Base-by-base conservation (phyloP, 2,113 vertebrate genomes). In the Muntiacus reevesi region DNA sequence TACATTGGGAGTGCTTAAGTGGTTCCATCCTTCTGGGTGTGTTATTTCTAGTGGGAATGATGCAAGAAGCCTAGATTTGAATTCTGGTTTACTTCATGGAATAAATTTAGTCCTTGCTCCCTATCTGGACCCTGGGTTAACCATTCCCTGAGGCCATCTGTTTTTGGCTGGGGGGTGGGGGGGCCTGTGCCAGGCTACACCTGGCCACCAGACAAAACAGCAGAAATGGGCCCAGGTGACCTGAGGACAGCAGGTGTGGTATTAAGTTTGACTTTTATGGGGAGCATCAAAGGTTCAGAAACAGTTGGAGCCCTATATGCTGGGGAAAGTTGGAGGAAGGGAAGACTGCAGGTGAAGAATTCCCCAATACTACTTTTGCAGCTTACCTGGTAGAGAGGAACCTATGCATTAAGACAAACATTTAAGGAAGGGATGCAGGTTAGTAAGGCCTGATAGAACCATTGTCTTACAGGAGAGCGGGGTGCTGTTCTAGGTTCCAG, bases 61-160 rank as follows among this genome's bases (percentile, higher is more conserved):
- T 71, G 43, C 21, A 81, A 76, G 71, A 88, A 85, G 71, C 71
- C 92, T 96, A 93, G 82, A 55, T 87, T 45, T 91, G 60, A 90
- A 57, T 97, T 93, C 95, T 95, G 85, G 27, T 43, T 54, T 84
- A 89, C 64, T 82, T 97, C 59, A 45, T 83, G 78, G 88, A 94
- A 64, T 95, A 94, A 64, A 95, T 95, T 90, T 88, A 94, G 76
- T 40, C 27, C 71, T 30, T 52, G 71, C 6, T 88, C 59, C 76
- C 60, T 91, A 12, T 83, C 50, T 94, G 93, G 82, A 94, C 54
- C 79, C 74, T 60, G 36, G 45, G 60, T 62, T 95, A 50, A n/a
- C 55, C 57, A 60, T 33, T 57, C 82, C 95, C 71, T 92, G 55
- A 94, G 16, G 52, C 57, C 47, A 21, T 64, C 50, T 94, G 81